phyloP scores from a whole-genome alignment of 2,797 vertebrate genomes.

The Schizopygopsis pylzovi region DNA sequence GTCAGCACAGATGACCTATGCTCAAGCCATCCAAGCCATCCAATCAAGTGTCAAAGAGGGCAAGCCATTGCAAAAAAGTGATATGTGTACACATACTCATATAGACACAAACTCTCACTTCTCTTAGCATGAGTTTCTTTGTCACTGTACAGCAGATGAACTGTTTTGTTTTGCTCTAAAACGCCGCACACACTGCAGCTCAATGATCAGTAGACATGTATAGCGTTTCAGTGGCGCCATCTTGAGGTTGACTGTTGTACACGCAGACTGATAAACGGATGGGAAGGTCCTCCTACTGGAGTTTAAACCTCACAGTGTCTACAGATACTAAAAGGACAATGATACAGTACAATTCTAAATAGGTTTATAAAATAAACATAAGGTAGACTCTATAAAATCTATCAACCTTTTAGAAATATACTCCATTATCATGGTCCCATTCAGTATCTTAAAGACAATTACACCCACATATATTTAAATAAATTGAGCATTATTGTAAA shows the following conservation, averaged over 20 bases:
- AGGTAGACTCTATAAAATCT: not conserved
- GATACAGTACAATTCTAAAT: not conserved
- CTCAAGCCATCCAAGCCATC: slow-evolving; percentile 35
- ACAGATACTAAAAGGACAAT: not conserved
- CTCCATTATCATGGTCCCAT: no score
- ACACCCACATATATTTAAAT: no score
- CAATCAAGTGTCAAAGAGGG: slow-evolving; percentile 44
- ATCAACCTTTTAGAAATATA: no score
- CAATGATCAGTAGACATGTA: not conserved
- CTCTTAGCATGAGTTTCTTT: slow-evolving; percentile 1
- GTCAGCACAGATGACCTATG: slow-evolving; percentile 49
- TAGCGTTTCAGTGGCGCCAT: slow-evolving; percentile 38
- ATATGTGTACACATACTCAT: slow-evolving; percentile 1
- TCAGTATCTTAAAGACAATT: no score
- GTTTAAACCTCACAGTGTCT: not conserved
- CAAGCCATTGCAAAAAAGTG: slow-evolving; percentile 44
- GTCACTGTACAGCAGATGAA: slow-evolving; percentile 4
- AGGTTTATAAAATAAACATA: not conserved
- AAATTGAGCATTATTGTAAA: no score
- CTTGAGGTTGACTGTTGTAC: slow-evolving; percentile 36
- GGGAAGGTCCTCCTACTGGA: not conserved
- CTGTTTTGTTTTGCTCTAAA: not conserved
- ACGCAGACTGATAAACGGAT: not conserved
- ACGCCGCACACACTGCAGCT: not conserved
- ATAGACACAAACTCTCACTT: slow-evolving; percentile 41